Percentiles rank a stretch among this genome's conserved stretches.
Evolutionary conservation across 2,797 vertebrate genomes (phyloP).

Genomic region (Hydrophis major): DNA sequence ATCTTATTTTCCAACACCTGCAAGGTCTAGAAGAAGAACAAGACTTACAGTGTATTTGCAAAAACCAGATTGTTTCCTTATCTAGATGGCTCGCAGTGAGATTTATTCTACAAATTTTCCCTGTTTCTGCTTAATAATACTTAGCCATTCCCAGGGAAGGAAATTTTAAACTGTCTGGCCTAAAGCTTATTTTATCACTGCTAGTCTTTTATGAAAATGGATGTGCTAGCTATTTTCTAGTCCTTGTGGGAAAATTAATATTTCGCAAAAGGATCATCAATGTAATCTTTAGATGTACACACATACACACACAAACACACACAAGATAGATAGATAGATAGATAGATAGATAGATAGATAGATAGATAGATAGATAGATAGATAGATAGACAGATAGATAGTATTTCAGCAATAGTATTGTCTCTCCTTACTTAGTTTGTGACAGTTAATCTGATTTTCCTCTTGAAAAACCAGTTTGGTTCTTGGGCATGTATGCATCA

Average conservation of each 20-base stretch:
- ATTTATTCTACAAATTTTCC: not conserved
- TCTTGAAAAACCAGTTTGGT: not conserved
- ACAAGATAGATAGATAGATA: too few relatives aligned
- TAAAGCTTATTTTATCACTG: not conserved
- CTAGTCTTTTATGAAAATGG: not conserved
- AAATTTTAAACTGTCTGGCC: not conserved
- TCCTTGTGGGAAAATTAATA: not conserved
- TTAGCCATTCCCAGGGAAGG: not conserved
- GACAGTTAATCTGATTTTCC: not conserved
- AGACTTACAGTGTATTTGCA: not conserved
- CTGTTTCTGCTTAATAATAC: not conserved
- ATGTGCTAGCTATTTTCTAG: not conserved
- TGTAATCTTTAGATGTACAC: too few relatives aligned
- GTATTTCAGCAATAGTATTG: not conserved
- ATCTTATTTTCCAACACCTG: not conserved
- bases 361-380: too few relatives aligned
- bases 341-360: too few relatives aligned
- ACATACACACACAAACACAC: too few relatives aligned
- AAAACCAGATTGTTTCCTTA: not conserved
- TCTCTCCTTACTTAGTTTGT: not conserved
- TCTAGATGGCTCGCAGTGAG: not conserved
- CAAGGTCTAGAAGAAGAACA: not conserved
- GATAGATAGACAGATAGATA: too few relatives aligned
- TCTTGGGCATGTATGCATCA: not conserved
- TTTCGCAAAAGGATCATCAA: too few relatives aligned